Evolutionary conservation across 2,113 vertebrate species (phyloP).

Genomic region (Ranitomeya variabilis): DNA sequence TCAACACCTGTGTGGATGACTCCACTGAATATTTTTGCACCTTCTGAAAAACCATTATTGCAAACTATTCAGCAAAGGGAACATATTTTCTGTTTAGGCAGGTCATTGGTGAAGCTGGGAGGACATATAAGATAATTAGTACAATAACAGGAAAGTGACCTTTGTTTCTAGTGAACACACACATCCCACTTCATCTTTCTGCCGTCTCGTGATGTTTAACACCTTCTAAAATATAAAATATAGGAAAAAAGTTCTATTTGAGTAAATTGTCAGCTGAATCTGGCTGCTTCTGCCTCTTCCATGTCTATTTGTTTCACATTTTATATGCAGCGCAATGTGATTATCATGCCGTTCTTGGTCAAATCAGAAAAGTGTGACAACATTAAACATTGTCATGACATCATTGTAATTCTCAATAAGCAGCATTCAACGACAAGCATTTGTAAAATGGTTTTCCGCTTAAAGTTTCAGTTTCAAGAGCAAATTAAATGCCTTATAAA

Average conservation of each 20-base stretch:
- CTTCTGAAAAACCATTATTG: conserved; percentile 10
- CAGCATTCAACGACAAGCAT: not conserved
- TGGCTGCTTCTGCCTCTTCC: not conserved
- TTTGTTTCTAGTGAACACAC: not conserved
- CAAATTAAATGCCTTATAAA: not conserved
- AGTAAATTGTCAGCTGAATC: not conserved
- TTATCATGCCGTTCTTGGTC: conserved; percentile 15
- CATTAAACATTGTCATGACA: conserved; percentile 32
- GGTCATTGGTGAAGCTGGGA: not conserved
- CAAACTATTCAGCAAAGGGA: not conserved
- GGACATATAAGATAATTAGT: not conserved
- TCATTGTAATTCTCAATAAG: conserved; percentile 22
- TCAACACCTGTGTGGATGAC: conserved; percentile 17
- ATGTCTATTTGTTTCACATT: conserved; percentile 1
- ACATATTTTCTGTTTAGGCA: not conserved
- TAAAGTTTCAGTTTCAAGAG: not conserved
- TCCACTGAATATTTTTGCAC: conserved; percentile 33
- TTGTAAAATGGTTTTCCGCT: not conserved
- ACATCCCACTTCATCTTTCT: not conserved
- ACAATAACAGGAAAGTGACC: not conserved
- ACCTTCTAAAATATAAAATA: not conserved
- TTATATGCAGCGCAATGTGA: conserved; percentile 31
- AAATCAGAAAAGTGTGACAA: conserved; percentile 18
- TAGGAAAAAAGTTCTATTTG: not conserved
- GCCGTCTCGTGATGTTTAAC: not conserved